These are phyloP conservation scores for Pteropus alecto DNA, from an alignment of 2,113 vertebrate genomes.

Conservation along the genomic window DNA sequence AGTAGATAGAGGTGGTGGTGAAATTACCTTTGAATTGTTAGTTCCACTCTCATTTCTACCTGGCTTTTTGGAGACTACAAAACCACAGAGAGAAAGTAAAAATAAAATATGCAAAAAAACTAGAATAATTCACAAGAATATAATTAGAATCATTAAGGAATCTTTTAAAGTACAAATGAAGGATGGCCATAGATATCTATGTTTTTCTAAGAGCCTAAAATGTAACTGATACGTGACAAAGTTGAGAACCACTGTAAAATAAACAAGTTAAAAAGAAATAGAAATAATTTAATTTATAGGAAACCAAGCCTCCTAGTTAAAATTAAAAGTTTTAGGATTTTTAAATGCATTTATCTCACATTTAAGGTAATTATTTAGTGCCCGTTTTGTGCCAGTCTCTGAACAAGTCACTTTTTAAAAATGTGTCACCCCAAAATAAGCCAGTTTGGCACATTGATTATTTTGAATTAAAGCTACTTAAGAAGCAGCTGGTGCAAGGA, in stretches of 20 bases:
- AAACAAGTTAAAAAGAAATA: not conserved
- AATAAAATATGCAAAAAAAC: not conserved
- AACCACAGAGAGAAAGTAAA: not conserved
- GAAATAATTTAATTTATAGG: not conserved
- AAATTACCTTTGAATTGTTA: not conserved
- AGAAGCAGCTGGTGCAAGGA: not conserved
- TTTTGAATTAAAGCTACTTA: not conserved
- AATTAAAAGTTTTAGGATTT: constrained; percentile 12
- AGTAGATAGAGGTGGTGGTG: not conserved
- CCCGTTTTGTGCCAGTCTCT: not conserved
- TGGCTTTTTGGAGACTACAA: not conserved
- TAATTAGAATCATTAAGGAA: constrained; percentile 2
- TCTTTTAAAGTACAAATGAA: not conserved
- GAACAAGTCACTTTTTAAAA: not conserved
- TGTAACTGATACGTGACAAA: not conserved
- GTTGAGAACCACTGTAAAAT: not conserved
- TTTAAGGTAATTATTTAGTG: not conserved
- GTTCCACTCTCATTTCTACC: not conserved
- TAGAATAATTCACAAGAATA: not conserved
- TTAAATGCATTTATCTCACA: not conserved
- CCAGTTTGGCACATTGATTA: not conserved
- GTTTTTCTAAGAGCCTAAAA: constrained; percentile 13
- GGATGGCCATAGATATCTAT: not conserved
- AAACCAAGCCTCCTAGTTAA: not conserved
- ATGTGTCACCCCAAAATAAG: not conserved